Conservation (phyloP, 2,888 invertebrate genomes). For the Trissoscelio sp. region DNA sequence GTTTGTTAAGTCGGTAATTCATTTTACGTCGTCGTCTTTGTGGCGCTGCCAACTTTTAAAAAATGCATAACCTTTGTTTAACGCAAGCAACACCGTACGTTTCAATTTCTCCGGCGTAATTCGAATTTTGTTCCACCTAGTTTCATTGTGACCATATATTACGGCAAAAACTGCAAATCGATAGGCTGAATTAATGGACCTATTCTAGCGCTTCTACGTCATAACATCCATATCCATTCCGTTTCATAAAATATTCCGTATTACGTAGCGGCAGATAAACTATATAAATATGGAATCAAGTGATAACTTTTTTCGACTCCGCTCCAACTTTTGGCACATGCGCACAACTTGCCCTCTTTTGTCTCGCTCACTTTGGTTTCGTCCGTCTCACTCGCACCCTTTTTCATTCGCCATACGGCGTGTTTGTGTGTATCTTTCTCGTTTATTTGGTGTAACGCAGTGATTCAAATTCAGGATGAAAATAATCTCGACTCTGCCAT, state of each 20-base stretch:
- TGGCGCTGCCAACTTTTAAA: conserved; percentile 40
- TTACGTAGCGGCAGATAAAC: conserved; percentile 50
- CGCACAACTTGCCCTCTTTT: conserved; percentile 3
- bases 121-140: conserved; percentile 46
- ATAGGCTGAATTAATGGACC: conserved; percentile 54
- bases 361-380: neutral
- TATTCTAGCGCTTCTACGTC: conserved; percentile 40
- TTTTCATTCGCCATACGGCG: conserved; percentile 10
- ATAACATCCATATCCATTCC: conserved; percentile 42
- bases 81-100: conserved; percentile 25
- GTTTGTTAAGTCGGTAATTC: conserved; percentile 36
- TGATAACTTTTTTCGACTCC: conserved; percentile 50
- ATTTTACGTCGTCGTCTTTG: conserved; percentile 33
- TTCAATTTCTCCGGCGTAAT: conserved; percentile 29
- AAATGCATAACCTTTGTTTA: conserved; percentile 45
- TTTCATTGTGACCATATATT: conserved; percentile 42
- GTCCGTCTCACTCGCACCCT: conserved; percentile 7
- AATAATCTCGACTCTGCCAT: conserved; percentile 46
- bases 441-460: conserved; percentile 50
- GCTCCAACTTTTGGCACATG: conserved; percentile 42
- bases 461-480: conserved; percentile 58
- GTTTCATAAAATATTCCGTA: conserved; percentile 57
- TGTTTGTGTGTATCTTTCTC: conserved; percentile 41
- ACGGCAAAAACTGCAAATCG: conserved; percentile 50
- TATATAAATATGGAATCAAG: conserved; percentile 62